phyloP scores from a whole-genome alignment of 2,888 invertebrate genomes.

The Caradrina kadenii region DNA sequence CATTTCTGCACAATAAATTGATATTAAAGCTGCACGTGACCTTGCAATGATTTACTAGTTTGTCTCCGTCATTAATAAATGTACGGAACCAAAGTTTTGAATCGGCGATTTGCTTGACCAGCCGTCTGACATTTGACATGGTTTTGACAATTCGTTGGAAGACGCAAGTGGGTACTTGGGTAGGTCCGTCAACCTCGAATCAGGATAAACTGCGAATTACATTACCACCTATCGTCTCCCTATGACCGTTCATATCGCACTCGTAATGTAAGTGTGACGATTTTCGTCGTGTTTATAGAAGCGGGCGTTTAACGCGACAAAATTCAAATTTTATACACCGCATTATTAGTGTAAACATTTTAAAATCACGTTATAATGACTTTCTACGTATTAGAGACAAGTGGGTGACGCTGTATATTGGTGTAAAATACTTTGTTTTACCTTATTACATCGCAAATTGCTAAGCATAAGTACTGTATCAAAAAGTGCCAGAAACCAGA shows the following conservation, averaged over 20 bases:
- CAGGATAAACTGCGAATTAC: slow-evolving; percentile 23
- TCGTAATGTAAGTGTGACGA: background rate
- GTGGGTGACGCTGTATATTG: slow-evolving; percentile 46
- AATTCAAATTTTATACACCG: slow-evolving; percentile 35
- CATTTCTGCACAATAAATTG: no score
- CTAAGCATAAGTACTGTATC: background rate
- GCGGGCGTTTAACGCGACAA: slow-evolving; percentile 5
- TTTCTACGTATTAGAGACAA: slow-evolving; percentile 46
- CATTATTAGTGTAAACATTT: slow-evolving; percentile 4
- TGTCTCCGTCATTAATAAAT: no score
- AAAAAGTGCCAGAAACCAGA: slow-evolving; percentile 61
- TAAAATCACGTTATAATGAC: slow-evolving; percentile 15
- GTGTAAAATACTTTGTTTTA: slow-evolving; percentile 21
- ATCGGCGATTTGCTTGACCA: background rate
- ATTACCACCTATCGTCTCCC: slow-evolving; percentile 8
- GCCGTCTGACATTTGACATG: slow-evolving; percentile 21
- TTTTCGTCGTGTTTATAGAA: slow-evolving; percentile 1
- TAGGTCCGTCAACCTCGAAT: slow-evolving; percentile 19
- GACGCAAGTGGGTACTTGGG: slow-evolving; percentile 46
- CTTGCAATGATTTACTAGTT: no score
- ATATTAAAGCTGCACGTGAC: no score
- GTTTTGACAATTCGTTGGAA: slow-evolving; percentile 23
- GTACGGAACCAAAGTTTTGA: slow-evolving; percentile 34
- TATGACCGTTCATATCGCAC: background rate
- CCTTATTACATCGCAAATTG: slow-evolving; percentile 20